These are phyloP conservation scores for Plestiodon gilberti DNA, from an alignment of 2,113 vertebrate species.

Conservation along the genomic window DNA sequence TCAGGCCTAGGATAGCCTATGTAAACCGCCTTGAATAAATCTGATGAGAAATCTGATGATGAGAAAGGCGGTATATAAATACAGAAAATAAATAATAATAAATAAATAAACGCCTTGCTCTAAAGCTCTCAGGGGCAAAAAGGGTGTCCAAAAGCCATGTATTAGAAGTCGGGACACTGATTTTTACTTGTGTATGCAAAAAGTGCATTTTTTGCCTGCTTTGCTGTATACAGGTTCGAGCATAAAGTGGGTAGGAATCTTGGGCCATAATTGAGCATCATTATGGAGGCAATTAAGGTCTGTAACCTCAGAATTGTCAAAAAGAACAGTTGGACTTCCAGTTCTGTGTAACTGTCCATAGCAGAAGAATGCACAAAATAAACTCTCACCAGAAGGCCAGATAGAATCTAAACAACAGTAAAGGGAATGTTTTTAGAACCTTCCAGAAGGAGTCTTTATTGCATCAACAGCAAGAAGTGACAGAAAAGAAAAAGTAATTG, in stretches of 20 bases:
- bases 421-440: slow-evolving; percentile 29
- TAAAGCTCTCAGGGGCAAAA: no score
- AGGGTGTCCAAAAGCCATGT: background rate
- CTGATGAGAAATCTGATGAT: no score
- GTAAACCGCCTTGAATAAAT: no score
- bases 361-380: slow-evolving; percentile 27
- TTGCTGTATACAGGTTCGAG: background rate
- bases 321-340: slow-evolving; percentile 54
- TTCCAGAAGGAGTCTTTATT: slow-evolving; percentile 38
- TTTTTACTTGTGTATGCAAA: background rate
- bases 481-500: slow-evolving; percentile 9
- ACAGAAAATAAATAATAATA: no score
- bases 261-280: background rate
- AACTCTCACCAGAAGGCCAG: slow-evolving; percentile 23
- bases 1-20: no score
- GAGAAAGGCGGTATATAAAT: no score
- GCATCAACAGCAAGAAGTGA: slow-evolving; percentile 20
- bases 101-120: no score
- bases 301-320: slow-evolving; percentile 57
- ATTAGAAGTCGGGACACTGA: background rate
- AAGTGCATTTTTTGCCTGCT: background rate
- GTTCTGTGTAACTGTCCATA: slow-evolving; percentile 43
- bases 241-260: background rate
- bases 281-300: slow-evolving; percentile 61
- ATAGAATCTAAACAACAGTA: slow-evolving; percentile 35